phyloP scores from a whole-genome alignment of 2,113 vertebrate genomes.

The Oenanthe melanoleuca region DNA sequence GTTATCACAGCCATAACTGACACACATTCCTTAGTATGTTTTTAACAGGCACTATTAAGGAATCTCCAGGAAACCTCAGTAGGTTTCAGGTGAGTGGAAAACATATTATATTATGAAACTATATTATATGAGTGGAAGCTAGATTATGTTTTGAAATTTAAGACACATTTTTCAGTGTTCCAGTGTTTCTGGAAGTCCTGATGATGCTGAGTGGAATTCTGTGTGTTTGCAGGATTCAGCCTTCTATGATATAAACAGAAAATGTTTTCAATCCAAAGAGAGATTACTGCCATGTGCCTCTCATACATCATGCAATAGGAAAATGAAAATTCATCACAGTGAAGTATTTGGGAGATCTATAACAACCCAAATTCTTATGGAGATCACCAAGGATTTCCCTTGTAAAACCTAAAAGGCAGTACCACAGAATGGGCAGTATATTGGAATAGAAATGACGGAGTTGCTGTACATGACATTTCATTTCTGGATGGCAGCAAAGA shows the following conservation, averaged over 20 bases:
- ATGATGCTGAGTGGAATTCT: not conserved
- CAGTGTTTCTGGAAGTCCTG: not conserved
- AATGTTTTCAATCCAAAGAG: not conserved
- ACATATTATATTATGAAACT: not conserved
- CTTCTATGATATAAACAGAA: not conserved
- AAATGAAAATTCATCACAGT: not conserved
- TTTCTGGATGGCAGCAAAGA: slow-evolving; percentile 65
- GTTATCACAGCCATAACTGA: not conserved
- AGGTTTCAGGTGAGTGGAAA: not conserved
- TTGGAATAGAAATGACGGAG: slow-evolving; percentile 38
- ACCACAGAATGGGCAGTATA: not conserved
- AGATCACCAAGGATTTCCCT: not conserved
- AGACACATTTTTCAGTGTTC: not conserved
- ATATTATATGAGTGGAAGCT: not conserved
- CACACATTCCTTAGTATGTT: not conserved
- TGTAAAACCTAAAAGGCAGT: slow-evolving; percentile 23
- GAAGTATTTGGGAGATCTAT: not conserved
- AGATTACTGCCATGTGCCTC: not conserved
- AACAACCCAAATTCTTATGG: not conserved
- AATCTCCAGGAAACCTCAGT: not conserved
- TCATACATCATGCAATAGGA: not conserved
- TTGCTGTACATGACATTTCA: slow-evolving; percentile 62
- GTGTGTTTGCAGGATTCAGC: not conserved
- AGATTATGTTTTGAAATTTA: not conserved
- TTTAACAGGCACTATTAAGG: not conserved